Evolutionary conservation across 2,888 invertebrate species (phyloP).

Genomic region (Sphaeridia pumilis): DNA sequence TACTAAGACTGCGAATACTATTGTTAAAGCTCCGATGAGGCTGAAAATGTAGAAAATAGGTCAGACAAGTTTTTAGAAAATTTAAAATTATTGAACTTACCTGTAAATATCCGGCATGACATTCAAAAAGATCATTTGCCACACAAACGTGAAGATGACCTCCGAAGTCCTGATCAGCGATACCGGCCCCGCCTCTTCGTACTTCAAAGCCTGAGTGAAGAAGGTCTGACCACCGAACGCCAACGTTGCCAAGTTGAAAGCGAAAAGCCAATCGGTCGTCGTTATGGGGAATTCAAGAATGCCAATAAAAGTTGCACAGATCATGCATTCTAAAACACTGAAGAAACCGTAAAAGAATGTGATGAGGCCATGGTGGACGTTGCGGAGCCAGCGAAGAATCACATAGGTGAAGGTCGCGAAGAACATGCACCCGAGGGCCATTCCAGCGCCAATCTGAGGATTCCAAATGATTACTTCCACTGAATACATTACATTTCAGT

Average conservation of each 20-base stretch:
- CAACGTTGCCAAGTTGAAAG: constrained; percentile 18
- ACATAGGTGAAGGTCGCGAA: constrained; percentile 28
- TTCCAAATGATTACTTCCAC: no score
- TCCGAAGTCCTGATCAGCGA: constrained; percentile 26
- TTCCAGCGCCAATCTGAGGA: constrained; percentile 26
- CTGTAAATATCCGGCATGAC: constrained; percentile 25
- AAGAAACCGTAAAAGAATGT: constrained; percentile 29
- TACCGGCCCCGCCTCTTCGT: constrained; percentile 29
- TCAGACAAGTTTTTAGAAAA: no score
- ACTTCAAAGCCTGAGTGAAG: constrained; percentile 28
- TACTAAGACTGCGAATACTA: constrained; percentile 22
- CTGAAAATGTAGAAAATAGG: no score
- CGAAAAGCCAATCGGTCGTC: constrained; percentile 21
- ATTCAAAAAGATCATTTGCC: constrained; percentile 27
- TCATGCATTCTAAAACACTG: constrained; percentile 22
- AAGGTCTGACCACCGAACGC: constrained; percentile 27
- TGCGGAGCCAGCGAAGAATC: constrained; percentile 23
- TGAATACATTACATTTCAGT: no score
- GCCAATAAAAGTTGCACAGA: constrained; percentile 18
- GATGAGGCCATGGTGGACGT: constrained; percentile 25
- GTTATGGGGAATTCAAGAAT: constrained; percentile 21
- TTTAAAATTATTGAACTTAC: no score
- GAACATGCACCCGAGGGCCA: constrained; percentile 27
- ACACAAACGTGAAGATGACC: constrained; percentile 25
- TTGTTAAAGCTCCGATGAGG: constrained; percentile 21